These are phyloP conservation scores for Mythimna vitellina DNA, from an alignment of 2,888 invertebrate species.

Conservation along the genomic window DNA sequence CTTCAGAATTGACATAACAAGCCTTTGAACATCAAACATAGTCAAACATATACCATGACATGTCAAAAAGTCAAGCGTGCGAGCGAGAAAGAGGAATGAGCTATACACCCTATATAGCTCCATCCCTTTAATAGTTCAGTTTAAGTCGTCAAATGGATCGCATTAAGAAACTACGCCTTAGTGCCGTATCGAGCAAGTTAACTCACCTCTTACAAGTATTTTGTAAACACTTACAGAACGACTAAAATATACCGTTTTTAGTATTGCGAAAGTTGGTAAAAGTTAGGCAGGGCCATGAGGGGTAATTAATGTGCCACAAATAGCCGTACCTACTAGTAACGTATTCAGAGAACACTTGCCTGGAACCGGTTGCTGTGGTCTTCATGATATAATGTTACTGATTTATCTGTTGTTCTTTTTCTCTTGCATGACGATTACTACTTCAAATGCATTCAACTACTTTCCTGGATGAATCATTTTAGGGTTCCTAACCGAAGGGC, in stretches of 20 bases:
- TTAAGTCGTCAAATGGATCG: too few relatives aligned
- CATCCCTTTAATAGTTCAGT: too few relatives aligned
- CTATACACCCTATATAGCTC: too few relatives aligned
- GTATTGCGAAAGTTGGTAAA: constrained; percentile 50
- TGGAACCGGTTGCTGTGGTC: constrained; percentile 28
- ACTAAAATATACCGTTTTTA: constrained; percentile 26
- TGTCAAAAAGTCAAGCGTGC: too few relatives aligned
- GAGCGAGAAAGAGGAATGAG: too few relatives aligned
- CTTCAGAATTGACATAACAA: constrained; percentile 15
- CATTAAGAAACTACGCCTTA: too few relatives aligned
- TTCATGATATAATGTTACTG: constrained; percentile 36
- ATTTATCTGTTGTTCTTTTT: constrained; percentile 33
- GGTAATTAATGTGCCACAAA: constrained; percentile 53
- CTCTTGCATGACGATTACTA: constrained; percentile 12
- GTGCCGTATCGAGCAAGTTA: constrained; percentile 16
- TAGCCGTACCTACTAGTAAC: constrained; percentile 30
- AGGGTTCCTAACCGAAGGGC: too few relatives aligned
- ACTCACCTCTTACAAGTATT: constrained; percentile 12
- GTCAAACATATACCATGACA: too few relatives aligned
- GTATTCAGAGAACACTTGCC: constrained; percentile 24
- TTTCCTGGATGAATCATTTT: too few relatives aligned
- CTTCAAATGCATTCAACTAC: too few relatives aligned
- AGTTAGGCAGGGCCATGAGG: constrained; percentile 47
- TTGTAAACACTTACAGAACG: constrained; percentile 11
- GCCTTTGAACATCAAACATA: constrained; percentile 22